A percentile compares a stretch with the other conserved stretches of the same genome.
Conservation (phyloP, 2,888 invertebrate species). For the Caenorhabditis afra region DNA sequence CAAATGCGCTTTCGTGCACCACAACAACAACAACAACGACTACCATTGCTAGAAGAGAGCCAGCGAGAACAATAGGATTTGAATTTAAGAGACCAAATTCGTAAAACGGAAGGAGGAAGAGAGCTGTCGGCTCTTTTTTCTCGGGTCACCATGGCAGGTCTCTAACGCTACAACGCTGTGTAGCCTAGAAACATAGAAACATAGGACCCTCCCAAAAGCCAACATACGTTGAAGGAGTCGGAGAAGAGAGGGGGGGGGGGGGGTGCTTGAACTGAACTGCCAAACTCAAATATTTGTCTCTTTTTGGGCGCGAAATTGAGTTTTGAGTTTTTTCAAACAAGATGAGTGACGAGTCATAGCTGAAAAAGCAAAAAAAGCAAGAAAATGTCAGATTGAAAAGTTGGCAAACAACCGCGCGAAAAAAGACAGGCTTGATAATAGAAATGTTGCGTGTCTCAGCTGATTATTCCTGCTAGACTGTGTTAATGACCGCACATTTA, state of each 20-base stretch:
- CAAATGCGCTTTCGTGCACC: conserved; percentile 8
- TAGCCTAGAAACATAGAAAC: conserved; percentile 2
- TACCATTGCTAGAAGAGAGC: background rate
- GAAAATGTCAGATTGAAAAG: conserved; percentile 8
- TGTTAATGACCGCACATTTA: conserved; percentile 7
- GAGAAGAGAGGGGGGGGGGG: too few species aligned
- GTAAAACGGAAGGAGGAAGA: too few species aligned
- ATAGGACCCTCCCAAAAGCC: too few species aligned
- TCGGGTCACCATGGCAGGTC: background rate
- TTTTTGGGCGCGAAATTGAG: background rate
- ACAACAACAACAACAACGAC: conserved; percentile 1
- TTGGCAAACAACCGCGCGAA: conserved; percentile 13
- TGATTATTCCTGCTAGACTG: conserved; percentile 19
- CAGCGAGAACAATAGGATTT: background rate
- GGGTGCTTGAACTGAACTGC: background rate
- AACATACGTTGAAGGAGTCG: too few species aligned
- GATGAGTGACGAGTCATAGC: conserved; percentile 17
- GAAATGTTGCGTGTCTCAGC: conserved; percentile 32
- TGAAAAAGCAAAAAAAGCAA: conserved; percentile 27
- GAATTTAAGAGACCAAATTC: too few species aligned
- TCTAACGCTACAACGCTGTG: background rate
- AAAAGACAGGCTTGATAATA: conserved; percentile 5
- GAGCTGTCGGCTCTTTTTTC: too few species aligned
- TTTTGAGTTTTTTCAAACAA: conserved; percentile 17
- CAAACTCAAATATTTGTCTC: conserved; percentile 20